Base-by-base conservation (phyloP, 2,797 vertebrate species). In the Capromys pilorides region DNA sequence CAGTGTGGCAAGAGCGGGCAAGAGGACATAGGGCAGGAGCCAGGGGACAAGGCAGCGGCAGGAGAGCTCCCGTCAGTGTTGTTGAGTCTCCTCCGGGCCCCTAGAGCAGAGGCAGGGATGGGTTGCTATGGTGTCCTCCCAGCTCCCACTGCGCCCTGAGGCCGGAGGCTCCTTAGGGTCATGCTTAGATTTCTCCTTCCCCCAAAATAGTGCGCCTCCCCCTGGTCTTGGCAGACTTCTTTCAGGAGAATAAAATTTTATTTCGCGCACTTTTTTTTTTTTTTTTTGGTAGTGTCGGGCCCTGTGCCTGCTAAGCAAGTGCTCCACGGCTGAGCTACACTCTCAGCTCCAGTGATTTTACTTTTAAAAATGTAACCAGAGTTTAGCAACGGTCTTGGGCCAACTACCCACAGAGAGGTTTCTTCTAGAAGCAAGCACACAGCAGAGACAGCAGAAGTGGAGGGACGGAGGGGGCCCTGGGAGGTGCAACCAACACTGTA, bases 401-500 rank as follows among this genome's bases (percentile, higher is more conserved):
- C 39, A 14, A 22, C 69, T 28, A 19, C 28, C 22, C 8, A 4
- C 5, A 51, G 77, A 41, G 21, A 36, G 12, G 2, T 66, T 41
- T 61, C 90, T 77, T 2, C 9, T 26, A 28, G 24, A 51, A 84
- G 51, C 3, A 28, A 13, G 73, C 10, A 19, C 2, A 11, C 36
- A 51, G 14, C 62, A 33, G 49, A 16, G 49, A 4, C 3, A 6
- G 69, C 3, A 9, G 73, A 41, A 4, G 19, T 26, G 57, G 41
- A 41, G 21, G 45, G 3, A 2, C 12, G 39, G 78, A 12, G 36
- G n/a, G 33, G 49, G 7, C 67, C 41, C 24, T 49, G 21, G 13
- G 39, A 64, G 80, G 12, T 0, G 6, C 0, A 5, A 59, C 28
- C 26, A 5, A 24, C 67, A 64, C 21, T 39, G 9, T 0, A 2